Base-by-base conservation (phyloP, 1,140 invertebrate genomes). In the Luehdorfia chinensis region DNA sequence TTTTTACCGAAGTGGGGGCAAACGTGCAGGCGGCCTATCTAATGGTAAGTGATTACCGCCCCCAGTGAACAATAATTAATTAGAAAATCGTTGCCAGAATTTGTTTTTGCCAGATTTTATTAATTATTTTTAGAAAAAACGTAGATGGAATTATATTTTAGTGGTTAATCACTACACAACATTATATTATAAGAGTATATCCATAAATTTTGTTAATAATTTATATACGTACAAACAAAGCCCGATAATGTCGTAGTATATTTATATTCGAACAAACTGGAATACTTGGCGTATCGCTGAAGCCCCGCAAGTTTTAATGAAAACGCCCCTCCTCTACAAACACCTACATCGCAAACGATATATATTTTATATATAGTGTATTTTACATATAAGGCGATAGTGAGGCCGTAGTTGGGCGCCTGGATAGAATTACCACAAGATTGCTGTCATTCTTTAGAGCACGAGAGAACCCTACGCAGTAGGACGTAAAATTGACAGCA, bases 221-320 rank as follows among this genome's bases (percentile, higher is more conserved):
- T n/a, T n/a, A n/a, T n/a, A n/a, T n/a, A n/a, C n/a, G n/a, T n/a
- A n/a, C n/a, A n/a, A n/a, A n/a, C n/a, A n/a, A n/a, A n/a, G n/a
- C n/a, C n/a, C n/a, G 27, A 30, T 37, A 7, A 19, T 43, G 30
- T 34, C 9, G 32, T 18, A 28, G 27, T 33, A 44, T 9, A 27
- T 16, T 46, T 31, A 31, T 39, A 8, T 19, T 32, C 11, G 12
- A 47, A n/a, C n/a, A 51, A 39, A 55, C 28, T 31, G 28, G 46
- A 44, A 47, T 27, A 50, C 41, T 50, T 34, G 19, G 55, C 44
- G 37, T 57, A 57, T 55, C 39, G 53, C 23, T 28, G 59, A 70
- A 66, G 55, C 65, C 63, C 64, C 50, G 59, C 66, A 71, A 75
- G 68, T 75, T 75, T 75, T 71, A 75, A 75, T 75, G 66, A 69